phyloP scores from a whole-genome alignment of 2,888 invertebrate species.

The Pheosia tremula region DNA sequence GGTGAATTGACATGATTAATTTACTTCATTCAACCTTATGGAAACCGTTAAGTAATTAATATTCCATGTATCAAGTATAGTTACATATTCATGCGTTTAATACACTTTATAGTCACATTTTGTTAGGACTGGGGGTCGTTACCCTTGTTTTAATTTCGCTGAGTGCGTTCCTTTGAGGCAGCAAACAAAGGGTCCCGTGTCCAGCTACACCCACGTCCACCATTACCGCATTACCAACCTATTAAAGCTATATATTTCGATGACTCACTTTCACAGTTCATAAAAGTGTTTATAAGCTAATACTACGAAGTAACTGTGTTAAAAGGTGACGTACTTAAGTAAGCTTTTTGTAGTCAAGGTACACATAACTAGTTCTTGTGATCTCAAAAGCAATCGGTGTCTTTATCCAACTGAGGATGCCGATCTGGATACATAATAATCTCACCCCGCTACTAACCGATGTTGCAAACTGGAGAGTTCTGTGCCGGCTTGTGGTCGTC shows the following conservation, averaged over 20 bases:
- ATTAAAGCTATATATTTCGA: slow-evolving; percentile 71
- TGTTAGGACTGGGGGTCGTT: slow-evolving; percentile 51
- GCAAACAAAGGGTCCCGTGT: slow-evolving; percentile 78
- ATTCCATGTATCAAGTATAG: slow-evolving; percentile 19
- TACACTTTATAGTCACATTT: slow-evolving; percentile 35
- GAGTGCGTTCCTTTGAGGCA: slow-evolving; percentile 76
- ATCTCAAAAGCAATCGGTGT: slow-evolving; percentile 53
- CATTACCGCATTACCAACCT: slow-evolving; percentile 53
- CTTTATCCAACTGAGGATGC: slow-evolving; percentile 57
- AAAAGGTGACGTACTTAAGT: slow-evolving; percentile 48
- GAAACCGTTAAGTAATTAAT: slow-evolving; percentile 15
- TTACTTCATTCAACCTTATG: slow-evolving; percentile 12
- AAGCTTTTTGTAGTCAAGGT: slow-evolving; percentile 54
- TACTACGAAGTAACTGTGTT: slow-evolving; percentile 39
- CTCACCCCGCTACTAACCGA: slow-evolving; percentile 48
- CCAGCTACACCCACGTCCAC: slow-evolving; percentile 72
- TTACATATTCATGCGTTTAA: slow-evolving; percentile 15
- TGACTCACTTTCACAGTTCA: slow-evolving; percentile 69
- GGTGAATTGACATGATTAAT: slow-evolving; percentile 57
- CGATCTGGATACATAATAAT: slow-evolving; percentile 58
- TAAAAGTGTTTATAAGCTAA: slow-evolving; percentile 53
- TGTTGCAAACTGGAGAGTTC: slow-evolving; percentile 50
- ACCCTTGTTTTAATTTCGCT: slow-evolving; percentile 76
- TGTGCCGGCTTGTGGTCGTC: slow-evolving; percentile 68
- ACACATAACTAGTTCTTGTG: slow-evolving; percentile 51